A percentile compares a stretch with the other conserved stretches of the same genome.
These are phyloP conservation scores for Penelope pileata DNA, from an alignment of 2,113 vertebrate genomes.

Conservation along the genomic window DNA sequence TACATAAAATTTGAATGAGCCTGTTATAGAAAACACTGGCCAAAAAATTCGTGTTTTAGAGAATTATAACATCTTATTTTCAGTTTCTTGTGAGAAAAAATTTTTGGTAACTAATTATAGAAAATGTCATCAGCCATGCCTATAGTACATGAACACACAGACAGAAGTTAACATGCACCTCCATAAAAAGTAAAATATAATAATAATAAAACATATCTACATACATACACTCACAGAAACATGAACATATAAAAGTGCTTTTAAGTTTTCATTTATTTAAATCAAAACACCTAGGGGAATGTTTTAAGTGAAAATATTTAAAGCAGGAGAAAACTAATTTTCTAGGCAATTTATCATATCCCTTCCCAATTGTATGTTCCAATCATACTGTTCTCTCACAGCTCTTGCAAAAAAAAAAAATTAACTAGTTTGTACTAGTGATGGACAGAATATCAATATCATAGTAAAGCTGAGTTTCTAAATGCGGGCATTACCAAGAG, in stretches of 20 bases:
- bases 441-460: neutral
- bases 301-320: neutral
- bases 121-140: neutral
- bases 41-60: neutral
- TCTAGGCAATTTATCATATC: neutral
- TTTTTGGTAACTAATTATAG: neutral
- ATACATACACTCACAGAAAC: neutral
- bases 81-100: neutral
- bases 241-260: neutral
- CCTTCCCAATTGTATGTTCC: neutral
- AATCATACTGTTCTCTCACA: neutral
- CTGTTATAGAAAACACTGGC: neutral
- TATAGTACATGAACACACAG: neutral
- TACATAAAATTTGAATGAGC: neutral
- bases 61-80: neutral
- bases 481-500: neutral
- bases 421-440: neutral
- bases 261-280: conserved; percentile 1
- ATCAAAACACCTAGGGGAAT: neutral
- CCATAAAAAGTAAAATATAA: rapidly evolving
- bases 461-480: neutral
- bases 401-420: neutral
- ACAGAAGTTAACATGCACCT: neutral
- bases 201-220: neutral
- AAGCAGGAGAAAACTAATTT: neutral